Evolutionary conservation across 1,140 invertebrate species (phyloP), one percentile per base, ranked within the genome.

Genomic region (Habropoda laboriosa): DNA sequence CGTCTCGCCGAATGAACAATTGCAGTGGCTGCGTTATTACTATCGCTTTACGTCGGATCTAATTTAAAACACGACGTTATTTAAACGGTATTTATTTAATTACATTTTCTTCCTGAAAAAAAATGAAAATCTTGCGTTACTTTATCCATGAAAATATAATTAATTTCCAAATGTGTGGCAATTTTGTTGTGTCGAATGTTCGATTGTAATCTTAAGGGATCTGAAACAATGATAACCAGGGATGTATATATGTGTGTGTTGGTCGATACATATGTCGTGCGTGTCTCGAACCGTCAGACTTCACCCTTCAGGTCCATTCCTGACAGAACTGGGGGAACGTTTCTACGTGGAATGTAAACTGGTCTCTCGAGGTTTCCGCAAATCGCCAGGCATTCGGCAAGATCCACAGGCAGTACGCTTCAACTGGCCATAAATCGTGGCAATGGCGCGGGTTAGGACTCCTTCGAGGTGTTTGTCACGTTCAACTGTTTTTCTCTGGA

Each of bases 321-420:
- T 68, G 40, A 75, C 64, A 61, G 47, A 67, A 66, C 40, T 67
- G 30, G 58, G 78, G 67, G 72, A 55, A 72, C 32, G 71, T 35
- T 80, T 76, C 77, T 61, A 73, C 57, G 71, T 57, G 64, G 70
- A 81, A 86, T 72, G 76, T 61, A 70, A 77, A 77, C 68, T 40
- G 68, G 58, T 72, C 76, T 51, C 76, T 2, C 5, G 57, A 79
- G 76, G 58, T 53, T 79, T 61, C 30, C 57, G 55, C 42, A 45
- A 47, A 63, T 71, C 55, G 75, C 32, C 35, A 13, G 68, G 57
- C 12, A 79, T 79, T 61, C 76, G 21, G 27, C 38, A 53, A 53
- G 68, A 53, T 60, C 76, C 58, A 63, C 51, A n/a, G 21, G 45
- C 18, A 24, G 24, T 51, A 53, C 42, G 75, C 49, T 77, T 77